Evolutionary conservation across 2,888 invertebrate species (phyloP), one percentile per base, ranked within the genome.

Genomic region (Clepsis dumicolana): DNA sequence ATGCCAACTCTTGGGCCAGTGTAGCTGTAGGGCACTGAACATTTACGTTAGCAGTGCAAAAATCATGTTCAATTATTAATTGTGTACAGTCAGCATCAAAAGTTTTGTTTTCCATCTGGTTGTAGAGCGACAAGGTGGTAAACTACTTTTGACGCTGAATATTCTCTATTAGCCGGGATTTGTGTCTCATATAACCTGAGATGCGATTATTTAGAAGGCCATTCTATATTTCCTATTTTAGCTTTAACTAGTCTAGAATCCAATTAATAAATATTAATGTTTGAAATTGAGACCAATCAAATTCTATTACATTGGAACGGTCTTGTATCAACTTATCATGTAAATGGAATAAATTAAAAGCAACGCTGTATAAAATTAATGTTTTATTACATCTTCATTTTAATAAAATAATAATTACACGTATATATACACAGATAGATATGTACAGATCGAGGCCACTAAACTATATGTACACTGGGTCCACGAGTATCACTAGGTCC

Each of bases 341-440:
- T 25, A 56, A 62, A 21, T 38, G 65, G 24, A 56, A 56, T 32
- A 70, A 68, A 71, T 70, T 63, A 72, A 71, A 75, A 72, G 56
- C 66, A 62, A 56, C 16, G 24, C 62, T 56, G 59, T 82, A 82
- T 81, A 83, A 85, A 85, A 89, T 88, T 88, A 84, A 87, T 89
- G 81, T 88, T 93, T 93, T 92, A 92, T 92, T 93, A 89, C 88
- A 88, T 87, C 85, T 88, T 87, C 83, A 86, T 89, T 87, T 91
- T 83, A 92, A 91, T 93, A 93, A 91, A 91, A 92, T 93, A 89
- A 89, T 93, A 91, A 91, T 90, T 91, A 92, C 93, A 92, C 87
- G 84, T 86, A 87, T 91, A 91, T 90, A 90, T 92, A 92, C 88
- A 93, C 88, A 90, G 80, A 84, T 79, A 87, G 78, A 81, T 93